Percentiles rank a stretch among this genome's conserved stretches.
phyloP scores from a whole-genome alignment of 2,797 vertebrate species.

The Anolis apletophallus region DNA sequence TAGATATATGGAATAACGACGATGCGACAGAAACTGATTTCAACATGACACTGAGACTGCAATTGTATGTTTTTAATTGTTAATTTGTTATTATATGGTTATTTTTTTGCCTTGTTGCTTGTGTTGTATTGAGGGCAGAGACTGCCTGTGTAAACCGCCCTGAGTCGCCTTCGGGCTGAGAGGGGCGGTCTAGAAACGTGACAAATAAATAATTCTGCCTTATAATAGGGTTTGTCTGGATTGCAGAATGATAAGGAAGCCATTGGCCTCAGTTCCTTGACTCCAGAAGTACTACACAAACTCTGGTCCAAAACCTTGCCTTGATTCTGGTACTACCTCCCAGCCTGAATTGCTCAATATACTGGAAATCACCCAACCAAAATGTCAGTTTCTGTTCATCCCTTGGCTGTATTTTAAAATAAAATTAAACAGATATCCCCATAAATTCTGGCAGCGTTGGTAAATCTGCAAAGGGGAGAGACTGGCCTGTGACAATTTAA shows the following conservation, averaged over 20 bases:
- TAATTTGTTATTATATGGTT: no score
- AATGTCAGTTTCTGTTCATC: conserved; percentile 44
- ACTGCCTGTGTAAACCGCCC: no score
- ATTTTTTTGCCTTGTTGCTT: no score
- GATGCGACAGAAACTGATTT: no score
- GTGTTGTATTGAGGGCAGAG: no score
- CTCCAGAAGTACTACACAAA: accelerated
- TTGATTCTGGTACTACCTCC: not conserved
- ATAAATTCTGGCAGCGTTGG: conserved; percentile 48
- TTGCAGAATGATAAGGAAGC: not conserved
- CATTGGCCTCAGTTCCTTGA: not conserved
- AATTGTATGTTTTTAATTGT: no score
- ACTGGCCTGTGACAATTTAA: conserved; percentile 51
- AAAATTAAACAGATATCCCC: conserved; percentile 43
- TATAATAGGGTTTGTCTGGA: no score
- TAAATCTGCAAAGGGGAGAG: conserved; percentile 37
- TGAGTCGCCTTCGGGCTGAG: no score
- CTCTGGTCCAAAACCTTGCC: not conserved
- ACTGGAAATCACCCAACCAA: conserved; percentile 10
- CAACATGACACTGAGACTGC: no score
- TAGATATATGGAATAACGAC: no score
- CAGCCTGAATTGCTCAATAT: conserved; percentile 2
- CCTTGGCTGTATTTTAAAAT: conserved; percentile 35
- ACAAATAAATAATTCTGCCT: not conserved
- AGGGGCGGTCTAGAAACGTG: no score